Evolutionary conservation across 2,113 vertebrate species (phyloP).

Genomic region (Oncorhynchus gorbuscha): DNA sequence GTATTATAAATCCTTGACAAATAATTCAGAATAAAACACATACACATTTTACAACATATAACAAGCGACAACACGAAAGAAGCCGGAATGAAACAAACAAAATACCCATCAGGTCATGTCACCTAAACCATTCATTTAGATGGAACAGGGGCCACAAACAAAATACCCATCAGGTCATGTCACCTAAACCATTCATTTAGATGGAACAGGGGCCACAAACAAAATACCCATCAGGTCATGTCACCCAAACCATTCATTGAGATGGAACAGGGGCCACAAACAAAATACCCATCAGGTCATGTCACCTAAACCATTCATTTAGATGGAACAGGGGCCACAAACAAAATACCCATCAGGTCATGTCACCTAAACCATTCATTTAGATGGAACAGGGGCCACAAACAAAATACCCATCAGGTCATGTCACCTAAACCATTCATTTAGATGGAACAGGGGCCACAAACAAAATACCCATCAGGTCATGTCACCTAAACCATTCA

Average conservation of each 20-base stretch:
- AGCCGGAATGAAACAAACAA: slow-evolving; percentile 32
- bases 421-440: slow-evolving; percentile 57
- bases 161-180: slow-evolving; percentile 33
- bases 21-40: background rate
- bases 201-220: slow-evolving; percentile 44
- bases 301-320: slow-evolving; percentile 58
- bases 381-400: slow-evolving; percentile 45
- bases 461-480: slow-evolving; percentile 29
- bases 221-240: slow-evolving; percentile 32
- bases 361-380: slow-evolving; percentile 58
- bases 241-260: slow-evolving; percentile 58
- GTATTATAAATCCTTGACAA: background rate
- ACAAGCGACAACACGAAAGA: slow-evolving; percentile 3
- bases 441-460: slow-evolving; percentile 47
- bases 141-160: slow-evolving; percentile 48
- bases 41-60: background rate
- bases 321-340: slow-evolving; percentile 44
- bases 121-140: slow-evolving; percentile 56
- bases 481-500: slow-evolving; percentile 55
- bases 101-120: slow-evolving; percentile 35
- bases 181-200: slow-evolving; percentile 56
- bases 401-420: slow-evolving; percentile 29
- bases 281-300: slow-evolving; percentile 29
- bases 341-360: slow-evolving; percentile 29
- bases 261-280: slow-evolving; percentile 44